phyloP scores from a whole-genome alignment of 2,888 invertebrate species.

The Morpho deidamia region DNA sequence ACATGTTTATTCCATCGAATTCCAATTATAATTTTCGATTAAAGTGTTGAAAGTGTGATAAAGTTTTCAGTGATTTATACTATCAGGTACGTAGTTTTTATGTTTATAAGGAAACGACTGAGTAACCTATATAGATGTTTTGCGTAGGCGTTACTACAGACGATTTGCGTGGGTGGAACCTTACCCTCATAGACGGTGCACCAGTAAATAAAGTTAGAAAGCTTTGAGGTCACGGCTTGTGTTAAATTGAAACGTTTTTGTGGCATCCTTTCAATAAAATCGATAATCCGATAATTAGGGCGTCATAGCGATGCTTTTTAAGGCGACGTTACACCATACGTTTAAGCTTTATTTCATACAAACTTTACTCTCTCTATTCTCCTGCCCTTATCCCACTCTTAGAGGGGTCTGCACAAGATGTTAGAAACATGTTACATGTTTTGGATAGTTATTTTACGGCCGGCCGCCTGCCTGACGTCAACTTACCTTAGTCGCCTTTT shows the following conservation, averaged over 20 bases:
- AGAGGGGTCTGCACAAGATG: too few species aligned
- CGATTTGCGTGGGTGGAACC: conserved; percentile 55
- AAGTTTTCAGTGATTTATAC: conserved; percentile 30
- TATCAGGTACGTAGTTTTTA: conserved; percentile 57
- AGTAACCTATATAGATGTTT: conserved; percentile 12
- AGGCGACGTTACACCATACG: background rate
- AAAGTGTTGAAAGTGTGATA: conserved; percentile 9
- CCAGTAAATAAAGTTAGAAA: conserved; percentile 44
- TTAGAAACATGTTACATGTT: too few species aligned
- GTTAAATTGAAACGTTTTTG: background rate
- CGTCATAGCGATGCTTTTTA: background rate
- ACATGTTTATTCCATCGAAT: background rate
- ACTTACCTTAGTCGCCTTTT: too few species aligned
- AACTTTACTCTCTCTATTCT: too few species aligned
- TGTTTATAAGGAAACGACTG: conserved; percentile 33
- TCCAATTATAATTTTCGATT: too few species aligned
- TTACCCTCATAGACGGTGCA: conserved; percentile 43
- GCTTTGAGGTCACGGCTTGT: background rate
- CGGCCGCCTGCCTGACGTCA: too few species aligned
- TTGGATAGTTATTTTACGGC: too few species aligned
- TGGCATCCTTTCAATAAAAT: background rate
- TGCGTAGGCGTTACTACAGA: conserved; percentile 67
- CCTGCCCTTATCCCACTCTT: too few species aligned
- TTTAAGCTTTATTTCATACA: too few species aligned
- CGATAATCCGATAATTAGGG: background rate